Conservation (phyloP, 92 coral and sea anemone species). For the Ricordea florida region DNA sequence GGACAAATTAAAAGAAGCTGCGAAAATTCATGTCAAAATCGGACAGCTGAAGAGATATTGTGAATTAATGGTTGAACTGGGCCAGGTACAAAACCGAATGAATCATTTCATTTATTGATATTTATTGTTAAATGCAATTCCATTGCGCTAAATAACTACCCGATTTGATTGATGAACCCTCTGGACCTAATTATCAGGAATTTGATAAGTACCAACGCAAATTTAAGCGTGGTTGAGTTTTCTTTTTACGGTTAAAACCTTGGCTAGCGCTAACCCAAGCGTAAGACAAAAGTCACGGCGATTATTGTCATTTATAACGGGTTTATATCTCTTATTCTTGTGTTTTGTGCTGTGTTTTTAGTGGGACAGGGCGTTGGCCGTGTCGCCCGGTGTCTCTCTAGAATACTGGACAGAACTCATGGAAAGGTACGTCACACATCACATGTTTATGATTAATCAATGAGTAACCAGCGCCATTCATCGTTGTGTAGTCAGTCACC, state of each 20-base stretch:
- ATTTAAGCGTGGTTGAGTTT: too few species aligned
- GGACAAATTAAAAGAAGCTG: constrained; percentile 80
- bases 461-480: too few species aligned
- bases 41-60: constrained; percentile 95
- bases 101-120: too few species aligned
- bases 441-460: too few species aligned
- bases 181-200: neutral
- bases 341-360: constrained; percentile 8
- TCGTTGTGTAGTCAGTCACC: neutral
- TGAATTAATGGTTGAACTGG: constrained; percentile 95
- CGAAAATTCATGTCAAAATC: constrained; percentile 83
- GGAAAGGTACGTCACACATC: constrained; percentile 60
- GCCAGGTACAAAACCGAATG: constrained; percentile 65
- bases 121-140: too few species aligned
- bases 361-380: constrained; percentile 98
- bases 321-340: neutral
- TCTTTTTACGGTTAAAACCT: too few species aligned
- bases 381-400: constrained; percentile 94
- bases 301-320: too few species aligned
- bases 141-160: neutral
- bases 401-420: constrained; percentile 89
- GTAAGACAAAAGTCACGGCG: too few species aligned
- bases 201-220: too few species aligned
- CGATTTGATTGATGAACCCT: neutral
- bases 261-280: too few species aligned